phyloP scores from a whole-genome alignment of 2,888 invertebrate genomes.

The Eucera pruinosa region DNA sequence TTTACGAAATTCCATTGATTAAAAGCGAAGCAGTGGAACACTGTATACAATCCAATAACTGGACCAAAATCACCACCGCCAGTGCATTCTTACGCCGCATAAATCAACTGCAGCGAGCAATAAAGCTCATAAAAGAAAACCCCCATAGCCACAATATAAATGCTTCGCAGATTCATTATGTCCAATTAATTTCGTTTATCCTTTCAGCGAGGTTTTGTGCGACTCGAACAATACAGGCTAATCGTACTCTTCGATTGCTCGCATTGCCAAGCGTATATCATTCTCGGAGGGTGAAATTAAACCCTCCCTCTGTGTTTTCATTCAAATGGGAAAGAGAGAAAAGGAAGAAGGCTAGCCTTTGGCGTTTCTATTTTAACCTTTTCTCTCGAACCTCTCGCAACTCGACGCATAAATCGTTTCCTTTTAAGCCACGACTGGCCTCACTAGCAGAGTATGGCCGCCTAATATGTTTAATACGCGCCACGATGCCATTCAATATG shows the following conservation, averaged over 20 bases:
- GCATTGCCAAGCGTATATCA: neutral
- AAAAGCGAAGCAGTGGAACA: neutral
- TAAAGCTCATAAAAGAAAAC: neutral
- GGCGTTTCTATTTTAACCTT: constrained; percentile 2
- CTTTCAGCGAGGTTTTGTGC: constrained; percentile 15
- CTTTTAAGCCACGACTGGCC: constrained; percentile 8
- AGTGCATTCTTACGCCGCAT: neutral
- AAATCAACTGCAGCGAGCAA: constrained; percentile 9
- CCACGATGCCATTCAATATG: constrained; percentile 54
- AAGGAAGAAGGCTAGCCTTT: neutral
- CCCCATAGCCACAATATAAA: neutral
- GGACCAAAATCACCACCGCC: neutral
- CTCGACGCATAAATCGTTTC: constrained; percentile 26
- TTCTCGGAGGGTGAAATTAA: constrained; percentile 19
- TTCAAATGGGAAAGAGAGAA: neutral
- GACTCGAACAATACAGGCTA: constrained; percentile 6
- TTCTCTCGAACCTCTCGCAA: neutral
- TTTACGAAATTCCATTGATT: neutral
- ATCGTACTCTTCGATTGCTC: constrained; percentile 4
- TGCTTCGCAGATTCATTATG: neutral
- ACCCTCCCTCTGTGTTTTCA: neutral
- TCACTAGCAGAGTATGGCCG: neutral
- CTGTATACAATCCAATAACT: neutral
- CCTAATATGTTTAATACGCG: constrained; percentile 53
- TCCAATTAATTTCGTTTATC: constrained; percentile 26